Percentiles rank a stretch among this genome's conserved stretches.
Conservation (phyloP, 2,797 vertebrate species). For the Gymnodraco acuticeps region DNA sequence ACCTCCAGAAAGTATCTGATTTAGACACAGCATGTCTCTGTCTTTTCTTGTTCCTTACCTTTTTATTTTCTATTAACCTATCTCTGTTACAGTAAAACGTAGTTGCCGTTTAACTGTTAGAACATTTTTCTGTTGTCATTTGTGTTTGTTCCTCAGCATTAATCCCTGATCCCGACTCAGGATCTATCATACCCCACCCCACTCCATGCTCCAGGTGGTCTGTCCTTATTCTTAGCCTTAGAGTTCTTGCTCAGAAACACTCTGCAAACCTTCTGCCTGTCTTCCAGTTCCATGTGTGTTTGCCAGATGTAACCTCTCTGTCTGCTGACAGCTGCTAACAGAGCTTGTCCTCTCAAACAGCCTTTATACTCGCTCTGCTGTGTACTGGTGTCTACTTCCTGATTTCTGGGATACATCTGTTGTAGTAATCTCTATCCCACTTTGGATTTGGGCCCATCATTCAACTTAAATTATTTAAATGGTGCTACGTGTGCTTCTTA, state of each 20-base stretch:
- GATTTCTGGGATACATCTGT: constrained; percentile 26
- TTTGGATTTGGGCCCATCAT: neutral
- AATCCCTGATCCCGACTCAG: neutral
- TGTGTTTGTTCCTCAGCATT: neutral
- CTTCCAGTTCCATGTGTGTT: neutral
- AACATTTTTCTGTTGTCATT: constrained; percentile 1
- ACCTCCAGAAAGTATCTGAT: too few species aligned
- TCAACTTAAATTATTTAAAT: constrained; percentile 27
- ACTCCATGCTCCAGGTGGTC: constrained; percentile 9
- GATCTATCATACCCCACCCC: constrained; percentile 5
- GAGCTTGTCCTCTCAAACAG: constrained; percentile 12
- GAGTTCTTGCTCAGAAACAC: neutral
- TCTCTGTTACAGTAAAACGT: neutral
- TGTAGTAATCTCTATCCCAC: constrained; percentile 19
- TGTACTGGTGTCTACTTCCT: neutral
- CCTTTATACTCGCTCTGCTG: constrained; percentile 11
- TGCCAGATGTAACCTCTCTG: neutral
- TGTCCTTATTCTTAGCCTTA: constrained; percentile 19
- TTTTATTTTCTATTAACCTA: neutral
- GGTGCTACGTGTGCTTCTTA: neutral
- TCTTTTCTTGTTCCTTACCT: neutral
- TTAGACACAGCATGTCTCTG: neutral
- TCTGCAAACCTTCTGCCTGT: constrained; percentile 17
- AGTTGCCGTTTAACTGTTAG: neutral
- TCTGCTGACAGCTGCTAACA: constrained; percentile 39